Evolutionary conservation across 1,140 invertebrate genomes (phyloP).

Genomic region (Tetraneura akinire): DNA sequence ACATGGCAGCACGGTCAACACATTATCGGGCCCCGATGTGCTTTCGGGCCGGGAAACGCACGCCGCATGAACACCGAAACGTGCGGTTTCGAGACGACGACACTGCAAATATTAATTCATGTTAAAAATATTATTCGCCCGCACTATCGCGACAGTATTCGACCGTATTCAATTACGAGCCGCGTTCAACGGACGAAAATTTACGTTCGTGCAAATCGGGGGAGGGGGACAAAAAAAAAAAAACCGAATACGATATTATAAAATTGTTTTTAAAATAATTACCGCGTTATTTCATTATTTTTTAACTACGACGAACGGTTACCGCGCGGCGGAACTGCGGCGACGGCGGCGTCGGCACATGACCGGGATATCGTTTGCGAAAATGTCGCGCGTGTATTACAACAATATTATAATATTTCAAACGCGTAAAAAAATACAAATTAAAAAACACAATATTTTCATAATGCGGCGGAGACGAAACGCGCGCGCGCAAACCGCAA

Average conservation of each 20-base stretch:
- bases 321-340: neutral
- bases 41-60: neutral
- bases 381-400: neutral
- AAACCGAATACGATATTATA: no score
- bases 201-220: no score
- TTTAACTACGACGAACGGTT: conserved; percentile 15
- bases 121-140: no score
- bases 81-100: no score
- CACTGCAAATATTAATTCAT: no score
- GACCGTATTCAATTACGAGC: no score
- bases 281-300: no score
- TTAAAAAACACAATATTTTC: conserved; percentile 27
- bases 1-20: conserved; percentile 46
- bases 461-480: neutral
- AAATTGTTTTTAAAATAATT: no score
- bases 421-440: neutral
- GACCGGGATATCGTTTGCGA: conserved; percentile 2
- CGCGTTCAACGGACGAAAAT: no score
- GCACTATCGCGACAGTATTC: no score
- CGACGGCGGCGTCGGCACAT: conserved; percentile 1
- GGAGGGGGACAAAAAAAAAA: no score
- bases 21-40: conserved; percentile 24
- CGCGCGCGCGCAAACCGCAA: neutral
- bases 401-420: neutral
- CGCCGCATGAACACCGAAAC: neutral